These are phyloP conservation scores for Diplazon laetatorius DNA, from an alignment of 2,888 invertebrate species.

Conservation along the genomic window DNA sequence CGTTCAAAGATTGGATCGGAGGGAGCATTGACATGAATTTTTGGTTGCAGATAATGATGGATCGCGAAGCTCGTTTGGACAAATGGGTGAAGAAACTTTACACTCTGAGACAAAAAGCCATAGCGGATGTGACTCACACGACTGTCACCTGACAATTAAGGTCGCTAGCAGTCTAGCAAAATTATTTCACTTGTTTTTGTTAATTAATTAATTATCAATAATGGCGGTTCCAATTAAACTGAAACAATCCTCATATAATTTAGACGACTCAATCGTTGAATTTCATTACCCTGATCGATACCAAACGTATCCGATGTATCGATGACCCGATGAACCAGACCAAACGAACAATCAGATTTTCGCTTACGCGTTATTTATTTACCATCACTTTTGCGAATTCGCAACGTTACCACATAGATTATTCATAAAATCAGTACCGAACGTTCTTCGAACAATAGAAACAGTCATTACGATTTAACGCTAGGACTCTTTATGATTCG, in stretches of 20 bases:
- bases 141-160: conserved; percentile 49
- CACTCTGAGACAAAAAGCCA: conserved; percentile 86
- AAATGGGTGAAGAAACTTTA: conserved; percentile 90
- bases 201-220: neutral
- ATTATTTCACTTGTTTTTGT: neutral
- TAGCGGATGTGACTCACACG: conserved; percentile 79
- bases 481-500: conserved; percentile 30
- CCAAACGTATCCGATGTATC: neutral
- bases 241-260: neutral
- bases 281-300: neutral
- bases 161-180: conserved; percentile 32
- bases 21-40: conserved; percentile 25
- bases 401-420: conserved; percentile 53
- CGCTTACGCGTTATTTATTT: conserved; percentile 49
- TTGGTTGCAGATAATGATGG: conserved; percentile 86
- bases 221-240: too few species aligned
- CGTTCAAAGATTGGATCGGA: neutral
- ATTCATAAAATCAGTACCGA: conserved; percentile 47
- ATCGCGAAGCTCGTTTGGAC: conserved; percentile 87
- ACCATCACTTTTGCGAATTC: conserved; percentile 13
- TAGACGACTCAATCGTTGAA: neutral
- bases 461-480: conserved; percentile 44
- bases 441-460: conserved; percentile 48
- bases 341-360: neutral
- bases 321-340: neutral